Evolutionary conservation across 2,797 vertebrate genomes (phyloP).

Genomic region (Heteromormyrus szaboi): DNA sequence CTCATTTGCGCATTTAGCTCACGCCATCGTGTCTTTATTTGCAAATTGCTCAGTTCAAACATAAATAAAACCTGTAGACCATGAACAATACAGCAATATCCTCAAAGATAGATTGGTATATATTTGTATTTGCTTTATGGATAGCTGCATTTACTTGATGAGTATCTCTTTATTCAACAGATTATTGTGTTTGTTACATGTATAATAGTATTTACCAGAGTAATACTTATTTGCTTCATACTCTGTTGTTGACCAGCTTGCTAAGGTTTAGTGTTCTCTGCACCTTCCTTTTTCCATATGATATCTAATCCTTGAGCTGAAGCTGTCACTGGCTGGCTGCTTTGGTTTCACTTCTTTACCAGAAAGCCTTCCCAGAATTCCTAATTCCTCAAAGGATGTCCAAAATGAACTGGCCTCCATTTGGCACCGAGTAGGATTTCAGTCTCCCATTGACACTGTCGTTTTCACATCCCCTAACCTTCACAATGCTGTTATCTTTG

Average conservation of each 20-base stretch:
- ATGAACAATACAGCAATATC: not conserved
- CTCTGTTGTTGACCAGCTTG: not conserved
- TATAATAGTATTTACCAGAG: not conserved
- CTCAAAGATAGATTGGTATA: not conserved
- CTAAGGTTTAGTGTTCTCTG: not conserved
- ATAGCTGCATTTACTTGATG: not conserved
- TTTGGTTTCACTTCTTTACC: not conserved
- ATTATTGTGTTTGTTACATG: not conserved
- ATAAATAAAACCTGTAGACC: not conserved
- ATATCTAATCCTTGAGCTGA: not conserved
- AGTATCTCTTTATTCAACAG: not conserved
- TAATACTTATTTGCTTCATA: not conserved
- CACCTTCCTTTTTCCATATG: not conserved
- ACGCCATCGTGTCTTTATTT: not conserved
- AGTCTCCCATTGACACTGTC: not conserved
- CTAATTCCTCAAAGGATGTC: not conserved
- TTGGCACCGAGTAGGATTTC: not conserved
- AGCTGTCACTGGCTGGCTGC: not conserved
- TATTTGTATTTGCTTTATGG: not conserved
- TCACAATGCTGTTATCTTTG: not conserved
- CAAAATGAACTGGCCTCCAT: not conserved
- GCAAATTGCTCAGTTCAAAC: slow-evolving; percentile 10
- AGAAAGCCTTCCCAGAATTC: not conserved
- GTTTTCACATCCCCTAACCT: not conserved
- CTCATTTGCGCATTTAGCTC: not conserved